Evolutionary conservation across 1,140 invertebrate species (phyloP).

Genomic region (Atta texana): DNA sequence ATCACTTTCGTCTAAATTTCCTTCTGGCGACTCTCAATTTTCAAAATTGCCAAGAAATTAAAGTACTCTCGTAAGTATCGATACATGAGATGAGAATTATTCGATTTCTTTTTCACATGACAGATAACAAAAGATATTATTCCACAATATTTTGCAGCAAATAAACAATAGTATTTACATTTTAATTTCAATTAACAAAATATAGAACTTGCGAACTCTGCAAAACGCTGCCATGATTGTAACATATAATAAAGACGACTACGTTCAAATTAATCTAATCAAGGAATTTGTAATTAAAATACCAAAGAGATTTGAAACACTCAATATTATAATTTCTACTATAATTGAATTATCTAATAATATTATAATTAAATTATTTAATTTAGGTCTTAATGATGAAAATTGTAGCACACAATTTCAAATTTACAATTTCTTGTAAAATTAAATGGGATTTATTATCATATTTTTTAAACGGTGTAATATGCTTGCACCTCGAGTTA

Average conservation of each 20-base stretch:
- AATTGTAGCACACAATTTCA: neutral
- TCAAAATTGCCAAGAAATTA: slow-evolving; percentile 45
- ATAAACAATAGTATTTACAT: neutral
- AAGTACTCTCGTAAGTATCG: neutral
- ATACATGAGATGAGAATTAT: neutral
- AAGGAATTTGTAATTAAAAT: slow-evolving; percentile 1
- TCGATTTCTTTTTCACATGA: neutral
- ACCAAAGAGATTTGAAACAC: neutral
- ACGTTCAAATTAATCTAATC: neutral
- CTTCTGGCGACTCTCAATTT: slow-evolving; percentile 49
- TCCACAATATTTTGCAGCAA: neutral
- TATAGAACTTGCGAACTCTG: neutral
- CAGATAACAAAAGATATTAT: neutral
- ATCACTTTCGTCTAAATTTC: slow-evolving; percentile 61
- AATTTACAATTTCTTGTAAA: neutral
- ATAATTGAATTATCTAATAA: neutral
- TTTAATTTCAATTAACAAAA: neutral
- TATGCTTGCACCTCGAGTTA: neutral
- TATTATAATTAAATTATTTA: slow-evolving; percentile 11
- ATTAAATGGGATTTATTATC: neutral
- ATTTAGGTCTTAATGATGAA: neutral
- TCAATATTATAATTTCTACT: neutral
- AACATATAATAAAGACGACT: neutral
- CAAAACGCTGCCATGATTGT: neutral
- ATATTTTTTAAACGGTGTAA: neutral